Evolutionary conservation across 2,113 vertebrate species (phyloP).

Genomic region (Lanius ludovicianus): DNA sequence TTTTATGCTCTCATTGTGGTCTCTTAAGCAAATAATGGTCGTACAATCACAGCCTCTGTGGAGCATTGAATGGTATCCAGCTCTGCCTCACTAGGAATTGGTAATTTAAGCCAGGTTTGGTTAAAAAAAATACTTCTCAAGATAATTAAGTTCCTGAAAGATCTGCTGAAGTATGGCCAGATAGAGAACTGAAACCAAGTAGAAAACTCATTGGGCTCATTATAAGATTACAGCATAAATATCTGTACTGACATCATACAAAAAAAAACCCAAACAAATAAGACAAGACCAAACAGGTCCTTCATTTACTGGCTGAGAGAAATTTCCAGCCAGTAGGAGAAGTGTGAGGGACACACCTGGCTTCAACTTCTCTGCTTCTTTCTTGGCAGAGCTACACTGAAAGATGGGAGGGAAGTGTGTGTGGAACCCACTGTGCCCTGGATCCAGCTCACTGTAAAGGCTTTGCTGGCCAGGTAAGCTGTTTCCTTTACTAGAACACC

Average conservation of each 20-base stretch:
- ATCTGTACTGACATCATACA: not conserved
- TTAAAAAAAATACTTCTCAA: not conserved
- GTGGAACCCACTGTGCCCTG: conserved; percentile 53
- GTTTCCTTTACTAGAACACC: not conserved
- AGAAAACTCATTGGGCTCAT: not conserved
- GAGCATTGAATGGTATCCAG: not conserved
- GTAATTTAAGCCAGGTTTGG: not conserved
- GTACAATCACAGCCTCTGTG: not conserved
- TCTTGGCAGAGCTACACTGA: conserved; percentile 36
- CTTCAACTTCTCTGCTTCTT: not conserved
- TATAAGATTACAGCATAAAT: not conserved
- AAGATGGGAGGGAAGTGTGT: not conserved
- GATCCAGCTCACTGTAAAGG: not conserved
- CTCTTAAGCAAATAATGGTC: not conserved
- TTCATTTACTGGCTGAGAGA: not conserved
- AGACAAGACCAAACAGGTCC: not conserved
- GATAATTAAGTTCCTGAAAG: not conserved
- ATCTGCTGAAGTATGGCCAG: not conserved
- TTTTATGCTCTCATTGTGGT: not conserved
- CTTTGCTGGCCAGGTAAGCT: conserved; percentile 32
- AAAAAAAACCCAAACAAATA: not conserved
- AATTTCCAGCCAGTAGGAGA: not conserved
- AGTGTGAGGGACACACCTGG: not conserved
- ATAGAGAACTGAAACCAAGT: not conserved
- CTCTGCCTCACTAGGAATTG: not conserved